phyloP scores from a whole-genome alignment of 1,140 invertebrate genomes.

The Subanguina moxae region DNA sequence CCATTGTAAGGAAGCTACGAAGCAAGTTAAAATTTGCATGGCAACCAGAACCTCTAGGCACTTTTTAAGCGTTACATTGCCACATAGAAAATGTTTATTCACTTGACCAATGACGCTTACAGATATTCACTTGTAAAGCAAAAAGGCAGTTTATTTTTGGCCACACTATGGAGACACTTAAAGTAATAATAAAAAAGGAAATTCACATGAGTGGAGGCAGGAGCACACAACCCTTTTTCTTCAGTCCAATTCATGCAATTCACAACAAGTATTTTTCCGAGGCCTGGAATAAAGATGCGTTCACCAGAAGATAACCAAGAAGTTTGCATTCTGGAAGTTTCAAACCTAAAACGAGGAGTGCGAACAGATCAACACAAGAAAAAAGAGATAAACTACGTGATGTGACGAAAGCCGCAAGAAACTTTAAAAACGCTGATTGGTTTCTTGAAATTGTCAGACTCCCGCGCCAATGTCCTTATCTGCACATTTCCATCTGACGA shows the following conservation, averaged over 20 bases:
- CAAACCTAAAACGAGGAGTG: background rate
- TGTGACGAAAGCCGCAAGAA: constrained; percentile 1
- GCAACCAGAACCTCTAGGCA: too few relatives aligned
- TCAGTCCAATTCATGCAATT: background rate
- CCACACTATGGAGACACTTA: too few relatives aligned
- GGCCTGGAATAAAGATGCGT: background rate
- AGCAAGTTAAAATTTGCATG: too few relatives aligned
- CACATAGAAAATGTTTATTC: too few relatives aligned
- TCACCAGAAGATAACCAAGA: background rate
- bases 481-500: constrained; percentile 7
- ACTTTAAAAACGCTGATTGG: background rate
- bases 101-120: too few relatives aligned
- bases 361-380: background rate
- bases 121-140: too few relatives aligned
- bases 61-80: too few relatives aligned
- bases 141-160: too few relatives aligned
- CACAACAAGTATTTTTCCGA: background rate
- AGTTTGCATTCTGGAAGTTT: background rate
- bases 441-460: background rate
- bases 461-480: background rate
- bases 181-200: background rate
- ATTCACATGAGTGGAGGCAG: background rate
- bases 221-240: background rate
- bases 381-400: constrained; percentile 3
- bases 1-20: too few relatives aligned